A percentile compares a stretch with the other conserved stretches of the same genome.
Conservation (phyloP, 2,113 vertebrate species). For the Ifrita kowaldi region DNA sequence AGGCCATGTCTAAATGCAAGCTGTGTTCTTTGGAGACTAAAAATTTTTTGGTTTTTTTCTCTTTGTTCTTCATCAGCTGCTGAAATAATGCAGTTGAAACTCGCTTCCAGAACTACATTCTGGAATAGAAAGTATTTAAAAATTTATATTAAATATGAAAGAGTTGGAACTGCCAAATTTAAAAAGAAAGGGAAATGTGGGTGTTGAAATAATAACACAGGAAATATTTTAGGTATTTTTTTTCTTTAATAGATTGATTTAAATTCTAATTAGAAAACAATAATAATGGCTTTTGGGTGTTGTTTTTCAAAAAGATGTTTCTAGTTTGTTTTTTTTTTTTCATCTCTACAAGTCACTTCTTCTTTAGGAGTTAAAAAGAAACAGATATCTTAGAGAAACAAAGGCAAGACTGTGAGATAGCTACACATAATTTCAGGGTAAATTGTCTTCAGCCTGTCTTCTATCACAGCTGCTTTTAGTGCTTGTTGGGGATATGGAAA, state of each 20-base stretch:
- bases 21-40: neutral
- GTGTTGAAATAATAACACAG: neutral
- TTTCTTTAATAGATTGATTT: neutral
- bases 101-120: neutral
- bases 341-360: neutral
- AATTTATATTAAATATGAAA: neutral
- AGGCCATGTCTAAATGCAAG: neutral
- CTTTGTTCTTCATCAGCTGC: neutral
- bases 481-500: neutral
- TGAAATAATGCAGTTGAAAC: neutral
- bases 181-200: neutral
- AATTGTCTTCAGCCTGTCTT: neutral
- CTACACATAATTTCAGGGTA: neutral
- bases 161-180: neutral
- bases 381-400: neutral
- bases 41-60: neutral
- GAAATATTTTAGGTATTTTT: accelerated
- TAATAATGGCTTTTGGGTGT: accelerated
- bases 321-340: neutral
- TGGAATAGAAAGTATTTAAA: neutral
- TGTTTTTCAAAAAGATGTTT: neutral
- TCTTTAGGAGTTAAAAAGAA: neutral
- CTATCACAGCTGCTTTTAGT: neutral
- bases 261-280: neutral
- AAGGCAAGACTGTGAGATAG: neutral